Evolutionary conservation across 2,797 vertebrate genomes (phyloP), one percentile per base, ranked within the genome.

Genomic region (Nasua narica): DNA sequence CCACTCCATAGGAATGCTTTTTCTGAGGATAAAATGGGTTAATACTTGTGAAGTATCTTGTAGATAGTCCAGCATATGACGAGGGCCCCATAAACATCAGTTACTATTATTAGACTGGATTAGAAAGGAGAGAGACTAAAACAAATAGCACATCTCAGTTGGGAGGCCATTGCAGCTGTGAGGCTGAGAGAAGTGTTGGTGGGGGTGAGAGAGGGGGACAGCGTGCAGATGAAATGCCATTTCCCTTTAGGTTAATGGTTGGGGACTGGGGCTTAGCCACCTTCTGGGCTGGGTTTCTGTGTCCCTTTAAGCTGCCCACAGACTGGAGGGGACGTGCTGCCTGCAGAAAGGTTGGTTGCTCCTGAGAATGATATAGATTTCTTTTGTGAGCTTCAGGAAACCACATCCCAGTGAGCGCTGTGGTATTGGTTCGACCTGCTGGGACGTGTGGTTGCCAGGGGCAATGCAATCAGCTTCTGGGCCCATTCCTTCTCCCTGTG

Each of bases 381-480:
- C 93, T 95, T 87, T 88, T 77, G 77, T 1, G 9, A 90, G 92
- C 92, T 67, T 98, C 92, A 94, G 96, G 95, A 95, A 96, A n/a
- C 72, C 74, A 18, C 82, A 56, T 90, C 95, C 91, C 54, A 11
- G 67, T 21, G 91, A 90, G 87, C 25, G 0, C 72, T 15, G 82
- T 56, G 0, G 65, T 95, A 97, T 96, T 13, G 97, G 97, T 93
- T 89, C 2, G 1, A 35, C 92, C 95, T 85, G 72, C 56, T 21
- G 96, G 89, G 90, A 95, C 96, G 95, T 98, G 98, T 60, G 95
- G 98, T 98, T 98, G 96, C 95, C 95, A 98, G 67, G 97, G 92
- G 93, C 92, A 94, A 96, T 96, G 95, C 95, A 94, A 97, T 98
- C 98, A 97, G 90, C 40, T 65, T 21, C 72, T 19, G 13, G 76